A percentile compares a stretch with the other conserved stretches of the same genome.
These are phyloP conservation scores for Polypedilum pembai DNA, from an alignment of 1,140 invertebrate genomes.

Conservation along the genomic window DNA sequence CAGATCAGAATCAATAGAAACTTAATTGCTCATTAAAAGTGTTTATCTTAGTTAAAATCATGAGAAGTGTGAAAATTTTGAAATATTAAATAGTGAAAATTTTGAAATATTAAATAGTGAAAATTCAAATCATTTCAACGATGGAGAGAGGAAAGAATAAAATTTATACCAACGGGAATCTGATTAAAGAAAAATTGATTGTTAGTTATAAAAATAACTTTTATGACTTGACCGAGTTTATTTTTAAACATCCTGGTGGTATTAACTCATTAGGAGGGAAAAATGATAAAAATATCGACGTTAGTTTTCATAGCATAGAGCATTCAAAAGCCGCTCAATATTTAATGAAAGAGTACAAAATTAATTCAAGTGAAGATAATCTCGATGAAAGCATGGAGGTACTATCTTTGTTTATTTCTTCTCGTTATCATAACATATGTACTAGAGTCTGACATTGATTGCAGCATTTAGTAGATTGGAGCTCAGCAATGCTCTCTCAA, in stretches of 20 bases:
- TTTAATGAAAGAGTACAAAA: slow-evolving; percentile 51
- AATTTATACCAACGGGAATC: background rate
- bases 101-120: too few species aligned
- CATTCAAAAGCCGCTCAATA: slow-evolving; percentile 55
- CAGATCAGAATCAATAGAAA: too few species aligned
- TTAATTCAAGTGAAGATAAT: slow-evolving; percentile 19
- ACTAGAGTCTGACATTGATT: slow-evolving; percentile 37
- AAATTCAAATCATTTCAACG: too few species aligned
- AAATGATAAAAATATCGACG: slow-evolving; percentile 45
- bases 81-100: too few species aligned
- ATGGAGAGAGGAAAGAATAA: background rate
- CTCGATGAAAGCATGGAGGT: background rate
- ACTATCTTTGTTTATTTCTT: background rate
- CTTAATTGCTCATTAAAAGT: too few species aligned
- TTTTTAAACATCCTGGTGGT: slow-evolving; percentile 55
- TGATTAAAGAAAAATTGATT: slow-evolving; percentile 38
- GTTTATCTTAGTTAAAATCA: too few species aligned
- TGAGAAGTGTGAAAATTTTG: too few species aligned
- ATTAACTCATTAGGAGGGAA: slow-evolving; percentile 46
- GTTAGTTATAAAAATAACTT: slow-evolving; percentile 47
- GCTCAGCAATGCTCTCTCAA: slow-evolving; percentile 57
- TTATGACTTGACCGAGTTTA: slow-evolving; percentile 49
- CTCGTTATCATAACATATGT: background rate
- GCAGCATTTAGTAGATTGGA: slow-evolving; percentile 63
- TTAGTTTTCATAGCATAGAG: slow-evolving; percentile 46